Base-by-base conservation (phyloP, 2,888 invertebrate genomes). In the Dorcus hopei region DNA sequence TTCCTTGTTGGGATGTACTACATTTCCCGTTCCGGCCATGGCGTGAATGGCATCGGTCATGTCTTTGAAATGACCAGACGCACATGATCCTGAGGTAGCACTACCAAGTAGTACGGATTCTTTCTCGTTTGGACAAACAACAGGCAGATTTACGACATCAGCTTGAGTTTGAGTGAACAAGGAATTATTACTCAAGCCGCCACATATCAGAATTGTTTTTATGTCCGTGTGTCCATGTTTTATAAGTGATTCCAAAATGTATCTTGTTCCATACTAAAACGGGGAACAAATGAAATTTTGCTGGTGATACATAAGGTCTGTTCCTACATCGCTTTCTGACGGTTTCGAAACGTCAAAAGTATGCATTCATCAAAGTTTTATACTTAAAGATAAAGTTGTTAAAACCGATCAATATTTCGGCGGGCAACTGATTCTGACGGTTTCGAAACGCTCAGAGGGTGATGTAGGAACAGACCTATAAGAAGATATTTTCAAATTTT, bases 81-180 rank as follows among this genome's bases (percentile, higher is more conserved):
- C 95, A 71, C 87, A 87, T 1, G 95, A 92, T 9, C 91, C 96
- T 51, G 95, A 80, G 70, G 96, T 91, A 6, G 95, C 94, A 4
- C 95, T 84, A 0, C 97, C 97, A 9, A 96, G 80, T 43, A 97
- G 79, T 33, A 97, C 95, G 7, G 94, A 92, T 76, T 97, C 95
- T 53, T 85, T 80, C 75, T 91, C 90, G 42, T 85, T 77, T 0
- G 96, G 95, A 65, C 89, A 84, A 8, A 96, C 78, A 4, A 94
- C 87, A 0, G 94, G 92, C 47, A 94, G 76, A 68, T 88, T 87
- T 39, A 91, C 86, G 9, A 90, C 88, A 77, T 97, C 95, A 0
- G 97, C 91, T 80, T 95, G 93, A 54, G 87, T 90, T 79, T 93
- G 90, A 3, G 93, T 85, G 74, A 93, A 97, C 1, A 96, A 77